A percentile compares a stretch with the other conserved stretches of the same genome.
phyloP scores from a whole-genome alignment of 2,113 vertebrate species.

The Pampusana beccarii region DNA sequence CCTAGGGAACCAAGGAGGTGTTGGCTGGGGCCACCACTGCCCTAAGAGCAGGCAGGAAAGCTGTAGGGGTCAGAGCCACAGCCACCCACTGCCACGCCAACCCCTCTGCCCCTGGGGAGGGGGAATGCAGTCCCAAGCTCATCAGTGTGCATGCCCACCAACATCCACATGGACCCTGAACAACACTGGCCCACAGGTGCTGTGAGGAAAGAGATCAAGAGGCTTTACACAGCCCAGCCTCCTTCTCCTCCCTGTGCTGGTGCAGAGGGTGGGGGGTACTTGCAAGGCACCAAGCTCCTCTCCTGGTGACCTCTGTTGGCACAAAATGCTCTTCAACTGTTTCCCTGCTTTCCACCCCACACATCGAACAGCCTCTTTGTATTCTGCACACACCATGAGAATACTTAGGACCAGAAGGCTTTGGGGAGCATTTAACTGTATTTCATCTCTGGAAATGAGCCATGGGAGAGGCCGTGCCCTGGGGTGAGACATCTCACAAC shows the following conservation, averaged over 20 bases:
- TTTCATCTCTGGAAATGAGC: not conserved
- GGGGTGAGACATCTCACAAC: not conserved
- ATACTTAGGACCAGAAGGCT: not conserved
- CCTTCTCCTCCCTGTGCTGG: not conserved
- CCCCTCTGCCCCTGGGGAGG: not conserved
- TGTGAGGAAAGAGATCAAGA: not conserved
- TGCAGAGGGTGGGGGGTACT: not conserved
- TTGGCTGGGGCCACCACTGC: not conserved
- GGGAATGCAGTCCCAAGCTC: accelerated
- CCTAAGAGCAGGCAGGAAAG: not conserved
- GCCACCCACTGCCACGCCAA: not conserved
- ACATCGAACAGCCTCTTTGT: not conserved
- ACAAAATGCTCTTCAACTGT: not conserved
- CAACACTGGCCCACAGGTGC: not conserved
- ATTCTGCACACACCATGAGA: not conserved
- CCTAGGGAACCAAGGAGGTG: accelerated
- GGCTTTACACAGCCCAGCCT: not conserved
- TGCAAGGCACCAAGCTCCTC: not conserved
- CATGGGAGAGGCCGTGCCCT: not conserved
- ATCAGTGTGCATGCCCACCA: accelerated
- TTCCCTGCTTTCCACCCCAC: not conserved
- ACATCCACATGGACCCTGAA: accelerated
- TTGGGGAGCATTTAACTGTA: not conserved
- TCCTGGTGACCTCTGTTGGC: not conserved
- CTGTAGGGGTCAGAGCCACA: accelerated